Base-by-base conservation (phyloP, 2,888 invertebrate species). In the Athalia rosae region DNA sequence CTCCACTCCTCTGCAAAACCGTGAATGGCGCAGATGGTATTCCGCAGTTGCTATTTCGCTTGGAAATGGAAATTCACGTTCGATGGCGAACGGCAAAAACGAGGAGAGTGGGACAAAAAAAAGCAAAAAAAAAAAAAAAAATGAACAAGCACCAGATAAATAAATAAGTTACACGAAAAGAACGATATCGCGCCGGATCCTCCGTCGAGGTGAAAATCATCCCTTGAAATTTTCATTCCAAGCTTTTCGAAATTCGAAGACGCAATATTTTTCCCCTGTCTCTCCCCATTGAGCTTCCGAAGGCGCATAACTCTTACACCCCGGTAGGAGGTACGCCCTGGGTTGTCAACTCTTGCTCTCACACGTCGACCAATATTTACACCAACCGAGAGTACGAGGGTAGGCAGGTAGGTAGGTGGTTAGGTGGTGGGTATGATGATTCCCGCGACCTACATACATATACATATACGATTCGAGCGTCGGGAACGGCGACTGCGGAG, bases 11-110 rank as follows among this genome's bases (percentile, higher is more conserved):
- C 64, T 80, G 80, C 79, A 82, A 78, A 81, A 83, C 83, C 80
- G 78, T 80, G 79, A 84, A 84, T 83, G 83, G 81, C 85, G 84
- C 87, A 88, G 87, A 88, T 87, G 87, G 84, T 84, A 84, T 84
- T 81, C 53, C 7, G 43, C 13, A 3, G 13, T 67, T 43, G 58
- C 13, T 43, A 45, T 71, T 71, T 47, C 43, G 43, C 8, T 45
- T 9, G 9, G 69, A 13, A 58, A 13, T n/a, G 58, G n/a, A 13
- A 61, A 28, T 28, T 28, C 28, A 28, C 28, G 28, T 28, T 6
- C 11, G 13, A 15, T 5, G n/a, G 4, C n/a, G 11, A 11, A 13
- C 47, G 3, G 41, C n/a, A 11, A 53, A 5, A 8, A 7, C 47
- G 13, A 67, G n/a, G 41, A 53, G 8, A 53, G 9, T 11, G 53